These are phyloP conservation scores for Eonycteris spelaea DNA, from an alignment of 2,113 vertebrate genomes.

Conservation along the genomic window DNA sequence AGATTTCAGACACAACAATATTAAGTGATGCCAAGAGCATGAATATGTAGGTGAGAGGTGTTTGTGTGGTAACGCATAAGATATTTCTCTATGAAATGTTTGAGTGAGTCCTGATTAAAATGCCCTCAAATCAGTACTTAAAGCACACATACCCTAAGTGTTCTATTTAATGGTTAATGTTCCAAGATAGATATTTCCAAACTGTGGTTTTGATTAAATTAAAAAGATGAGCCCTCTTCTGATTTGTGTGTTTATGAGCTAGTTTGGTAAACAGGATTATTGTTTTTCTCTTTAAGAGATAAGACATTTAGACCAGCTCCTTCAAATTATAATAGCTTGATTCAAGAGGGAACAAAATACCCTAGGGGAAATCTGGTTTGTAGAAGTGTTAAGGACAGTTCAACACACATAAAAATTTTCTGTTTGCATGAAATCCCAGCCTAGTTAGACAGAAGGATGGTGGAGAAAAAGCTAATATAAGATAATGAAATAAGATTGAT, in stretches of 20 bases:
- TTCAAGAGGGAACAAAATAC: neutral
- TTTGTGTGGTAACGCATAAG: neutral
- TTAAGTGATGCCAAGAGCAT: neutral
- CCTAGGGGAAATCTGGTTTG: neutral
- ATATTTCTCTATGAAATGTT: neutral
- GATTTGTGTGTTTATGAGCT: neutral
- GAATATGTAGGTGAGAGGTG: neutral
- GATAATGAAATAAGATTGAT: neutral
- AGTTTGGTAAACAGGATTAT: neutral
- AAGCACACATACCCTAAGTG: neutral
- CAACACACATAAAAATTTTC: neutral
- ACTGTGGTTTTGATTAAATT: neutral
- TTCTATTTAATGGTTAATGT: neutral
- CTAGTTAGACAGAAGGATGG: neutral
- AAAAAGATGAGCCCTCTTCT: conserved; percentile 7
- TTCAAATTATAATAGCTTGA: neutral
- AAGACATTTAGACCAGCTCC: neutral
- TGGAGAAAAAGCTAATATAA: neutral
- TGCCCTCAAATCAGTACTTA: neutral
- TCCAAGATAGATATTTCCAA: neutral
- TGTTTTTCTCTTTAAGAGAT: conserved; percentile 41
- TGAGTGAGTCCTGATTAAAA: neutral
- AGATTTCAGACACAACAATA: neutral
- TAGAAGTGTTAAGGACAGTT: neutral
- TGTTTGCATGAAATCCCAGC: neutral